Evolutionary conservation across 2,888 invertebrate species (phyloP).

Genomic region (Scaptomyza polygonia): DNA sequence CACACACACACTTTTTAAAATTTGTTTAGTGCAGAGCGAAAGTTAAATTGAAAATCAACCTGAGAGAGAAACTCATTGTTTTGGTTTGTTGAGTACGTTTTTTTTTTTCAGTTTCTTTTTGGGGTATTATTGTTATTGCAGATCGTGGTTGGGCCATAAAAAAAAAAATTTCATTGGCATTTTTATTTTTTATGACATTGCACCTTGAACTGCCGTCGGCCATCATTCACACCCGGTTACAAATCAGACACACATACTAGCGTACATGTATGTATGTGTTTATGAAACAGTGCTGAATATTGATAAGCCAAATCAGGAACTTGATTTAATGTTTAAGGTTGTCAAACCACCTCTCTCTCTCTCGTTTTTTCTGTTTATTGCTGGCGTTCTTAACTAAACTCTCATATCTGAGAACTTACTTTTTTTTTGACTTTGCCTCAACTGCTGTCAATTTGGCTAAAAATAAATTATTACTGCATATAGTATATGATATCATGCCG

Average conservation of each 20-base stretch:
- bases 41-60: slow-evolving; percentile 39
- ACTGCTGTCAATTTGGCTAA: slow-evolving; percentile 74
- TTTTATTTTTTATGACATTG: slow-evolving; percentile 31
- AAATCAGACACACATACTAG: slow-evolving; percentile 3
- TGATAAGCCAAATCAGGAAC: slow-evolving; percentile 45
- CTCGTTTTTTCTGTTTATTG: slow-evolving; percentile 9
- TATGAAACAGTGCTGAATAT: slow-evolving; percentile 6
- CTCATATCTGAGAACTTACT: slow-evolving; percentile 63
- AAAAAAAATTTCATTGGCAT: slow-evolving; percentile 21
- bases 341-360: slow-evolving; percentile 7
- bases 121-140: slow-evolving; percentile 1
- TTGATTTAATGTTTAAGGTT: slow-evolving; percentile 20
- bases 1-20: background rate
- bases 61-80: slow-evolving; percentile 20
- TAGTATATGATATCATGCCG: slow-evolving; percentile 76
- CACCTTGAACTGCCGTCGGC: slow-evolving; percentile 32
- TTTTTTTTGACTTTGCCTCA: slow-evolving; percentile 18
- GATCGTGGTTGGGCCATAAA: background rate
- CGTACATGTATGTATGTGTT: background rate
- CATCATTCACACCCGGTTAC: slow-evolving; percentile 34
- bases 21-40: slow-evolving; percentile 14
- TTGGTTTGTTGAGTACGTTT: background rate
- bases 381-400: slow-evolving; percentile 45
- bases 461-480: slow-evolving; percentile 74
- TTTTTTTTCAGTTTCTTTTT: too few species aligned